phyloP scores from a whole-genome alignment of 2,888 invertebrate species.

The Tipula lateralis region DNA sequence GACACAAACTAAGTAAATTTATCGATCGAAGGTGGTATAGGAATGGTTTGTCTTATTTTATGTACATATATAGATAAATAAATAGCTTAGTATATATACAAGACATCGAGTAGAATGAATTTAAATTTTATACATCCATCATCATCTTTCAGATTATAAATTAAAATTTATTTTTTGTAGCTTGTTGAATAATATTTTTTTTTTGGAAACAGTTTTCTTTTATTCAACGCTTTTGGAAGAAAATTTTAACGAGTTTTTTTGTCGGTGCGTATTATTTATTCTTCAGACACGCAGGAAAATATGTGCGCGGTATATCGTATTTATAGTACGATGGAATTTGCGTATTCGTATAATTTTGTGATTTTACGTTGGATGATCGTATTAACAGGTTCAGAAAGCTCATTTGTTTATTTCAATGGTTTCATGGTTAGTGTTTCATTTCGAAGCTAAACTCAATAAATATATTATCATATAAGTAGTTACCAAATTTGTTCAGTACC shows the following conservation, averaged over 20 bases:
- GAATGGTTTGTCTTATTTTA: neutral
- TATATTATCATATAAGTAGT: too few relatives aligned
- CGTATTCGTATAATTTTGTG: too few relatives aligned
- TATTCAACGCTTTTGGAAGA: neutral
- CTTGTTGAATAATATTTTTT: neutral
- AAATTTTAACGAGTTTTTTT: neutral
- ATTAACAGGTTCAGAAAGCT: too few relatives aligned
- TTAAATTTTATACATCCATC: neutral
- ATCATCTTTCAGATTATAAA: neutral
- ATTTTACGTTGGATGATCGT: too few relatives aligned
- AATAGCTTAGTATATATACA: neutral
- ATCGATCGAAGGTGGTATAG: neutral
- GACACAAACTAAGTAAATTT: slow-evolving; percentile 1
- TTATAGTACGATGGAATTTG: too few relatives aligned
- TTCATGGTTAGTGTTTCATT: too few relatives aligned
- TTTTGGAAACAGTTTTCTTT: neutral
- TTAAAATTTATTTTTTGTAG: neutral
- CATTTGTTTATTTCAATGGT: too few relatives aligned
- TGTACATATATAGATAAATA: neutral
- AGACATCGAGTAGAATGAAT: neutral
- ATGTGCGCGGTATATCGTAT: too few relatives aligned
- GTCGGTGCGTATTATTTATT: neutral
- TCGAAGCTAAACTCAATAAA: too few relatives aligned
- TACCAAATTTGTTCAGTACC: too few relatives aligned
- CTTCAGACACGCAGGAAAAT: neutral